phyloP scores from a whole-genome alignment of 2,888 invertebrate genomes.

The Mechanitis mazaeus region DNA sequence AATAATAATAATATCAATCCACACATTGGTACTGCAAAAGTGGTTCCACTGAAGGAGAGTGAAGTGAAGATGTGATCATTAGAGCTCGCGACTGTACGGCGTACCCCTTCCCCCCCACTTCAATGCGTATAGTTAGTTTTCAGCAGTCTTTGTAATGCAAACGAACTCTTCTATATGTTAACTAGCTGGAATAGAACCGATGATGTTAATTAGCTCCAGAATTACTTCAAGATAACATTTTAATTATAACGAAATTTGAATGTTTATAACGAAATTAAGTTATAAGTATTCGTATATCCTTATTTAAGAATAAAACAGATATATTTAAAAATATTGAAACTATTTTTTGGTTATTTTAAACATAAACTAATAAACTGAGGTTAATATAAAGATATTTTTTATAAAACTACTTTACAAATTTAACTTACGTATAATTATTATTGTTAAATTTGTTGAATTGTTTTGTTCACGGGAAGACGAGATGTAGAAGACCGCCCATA shows the following conservation, averaged over 20 bases:
- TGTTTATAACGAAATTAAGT: neutral
- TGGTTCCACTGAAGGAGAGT: neutral
- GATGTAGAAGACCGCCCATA: too few species aligned
- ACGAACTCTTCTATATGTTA: slow-evolving; percentile 31
- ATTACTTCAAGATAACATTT: slow-evolving; percentile 1
- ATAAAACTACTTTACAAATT: too few species aligned
- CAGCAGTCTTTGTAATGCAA: slow-evolving; percentile 60
- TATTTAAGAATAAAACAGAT: too few species aligned
- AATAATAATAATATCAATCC: neutral
- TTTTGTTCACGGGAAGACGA: too few species aligned
- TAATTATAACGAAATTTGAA: slow-evolving; percentile 5
- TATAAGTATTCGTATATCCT: neutral
- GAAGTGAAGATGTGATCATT: slow-evolving; percentile 21
- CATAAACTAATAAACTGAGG: neutral
- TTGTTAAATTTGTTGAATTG: too few species aligned
- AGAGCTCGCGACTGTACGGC: slow-evolving; percentile 26
- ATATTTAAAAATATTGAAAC: too few species aligned
- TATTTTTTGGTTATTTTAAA: neutral
- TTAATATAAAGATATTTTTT: neutral
- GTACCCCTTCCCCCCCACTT: neutral
- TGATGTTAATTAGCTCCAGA: neutral
- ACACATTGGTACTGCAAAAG: slow-evolving; percentile 7
- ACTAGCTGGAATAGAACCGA: slow-evolving; percentile 21
- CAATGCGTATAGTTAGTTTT: slow-evolving; percentile 43
- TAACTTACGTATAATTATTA: too few species aligned